phyloP scores from a whole-genome alignment of 2,113 vertebrate genomes.

The Glareola pratincola region DNA sequence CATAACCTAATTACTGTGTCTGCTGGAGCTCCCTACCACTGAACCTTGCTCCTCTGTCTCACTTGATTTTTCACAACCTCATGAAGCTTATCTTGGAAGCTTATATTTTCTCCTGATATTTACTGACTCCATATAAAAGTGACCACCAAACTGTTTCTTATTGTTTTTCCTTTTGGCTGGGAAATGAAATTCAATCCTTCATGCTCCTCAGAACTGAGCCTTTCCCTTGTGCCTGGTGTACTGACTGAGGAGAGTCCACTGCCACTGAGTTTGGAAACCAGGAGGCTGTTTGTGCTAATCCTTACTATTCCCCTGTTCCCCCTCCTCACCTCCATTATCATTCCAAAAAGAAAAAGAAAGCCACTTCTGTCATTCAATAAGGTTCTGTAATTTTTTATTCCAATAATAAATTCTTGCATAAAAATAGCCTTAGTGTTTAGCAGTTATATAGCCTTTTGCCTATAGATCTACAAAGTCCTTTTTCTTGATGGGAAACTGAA shows the following conservation, averaged over 20 bases:
- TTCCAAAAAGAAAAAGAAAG: background rate
- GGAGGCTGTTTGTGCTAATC: background rate
- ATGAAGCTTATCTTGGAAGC: background rate
- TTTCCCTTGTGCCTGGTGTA: background rate
- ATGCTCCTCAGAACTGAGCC: background rate
- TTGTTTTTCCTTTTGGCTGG: background rate
- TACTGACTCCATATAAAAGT: background rate
- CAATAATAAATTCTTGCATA: background rate
- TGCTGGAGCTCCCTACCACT: background rate
- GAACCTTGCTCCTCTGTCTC: background rate
- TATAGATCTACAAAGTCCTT: background rate
- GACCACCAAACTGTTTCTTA: background rate
- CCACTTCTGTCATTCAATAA: background rate
- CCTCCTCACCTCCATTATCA: background rate
- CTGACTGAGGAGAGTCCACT: rapidly evolving
- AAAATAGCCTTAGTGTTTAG: background rate
- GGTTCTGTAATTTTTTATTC: background rate
- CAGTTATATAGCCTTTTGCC: background rate
- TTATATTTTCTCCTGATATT: background rate
- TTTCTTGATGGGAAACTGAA: background rate
- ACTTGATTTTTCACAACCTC: background rate
- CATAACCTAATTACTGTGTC: background rate
- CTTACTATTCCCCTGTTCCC: background rate
- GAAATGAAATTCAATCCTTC: background rate
- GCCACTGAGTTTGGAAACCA: background rate